phyloP scores from a whole-genome alignment of 2,888 invertebrate genomes.

The Heteromyza rotundicornis region DNA sequence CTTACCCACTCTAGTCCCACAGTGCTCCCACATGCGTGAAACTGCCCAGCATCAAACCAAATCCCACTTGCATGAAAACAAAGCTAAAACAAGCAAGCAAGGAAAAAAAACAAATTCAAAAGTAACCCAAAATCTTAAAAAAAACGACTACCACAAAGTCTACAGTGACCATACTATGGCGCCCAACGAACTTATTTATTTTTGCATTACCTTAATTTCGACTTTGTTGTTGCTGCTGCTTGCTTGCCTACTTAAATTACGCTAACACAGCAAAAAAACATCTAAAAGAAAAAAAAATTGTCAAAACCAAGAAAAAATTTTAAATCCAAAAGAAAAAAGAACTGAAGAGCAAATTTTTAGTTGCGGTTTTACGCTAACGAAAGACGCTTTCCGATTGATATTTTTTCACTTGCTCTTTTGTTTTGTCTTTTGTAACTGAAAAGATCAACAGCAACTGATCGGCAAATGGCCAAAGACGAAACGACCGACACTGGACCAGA shows the following conservation, averaged over 20 bases:
- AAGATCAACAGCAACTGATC: constrained; percentile 13
- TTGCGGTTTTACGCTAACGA: constrained; percentile 25
- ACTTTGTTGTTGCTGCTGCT: constrained; percentile 2
- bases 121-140: too few species aligned
- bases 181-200: constrained; percentile 13
- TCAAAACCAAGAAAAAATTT: background rate
- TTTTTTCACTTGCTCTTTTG: background rate
- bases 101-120: too few species aligned
- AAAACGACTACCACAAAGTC: constrained; percentile 1
- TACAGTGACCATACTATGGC: too few species aligned
- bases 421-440: background rate
- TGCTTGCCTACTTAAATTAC: constrained; percentile 30
- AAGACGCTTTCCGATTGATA: background rate
- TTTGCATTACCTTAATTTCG: constrained; percentile 23
- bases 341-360: constrained; percentile 7
- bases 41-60: too few species aligned
- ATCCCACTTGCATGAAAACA: too few species aligned
- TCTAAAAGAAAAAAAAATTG: too few species aligned
- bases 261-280: constrained; percentile 4
- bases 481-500: background rate
- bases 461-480: constrained; percentile 13
- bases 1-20: too few species aligned
- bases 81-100: too few species aligned
- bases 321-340: background rate
- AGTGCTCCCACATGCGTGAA: too few species aligned